phyloP scores from a whole-genome alignment of 1,140 invertebrate species.

The Trichonephila inaurata region DNA sequence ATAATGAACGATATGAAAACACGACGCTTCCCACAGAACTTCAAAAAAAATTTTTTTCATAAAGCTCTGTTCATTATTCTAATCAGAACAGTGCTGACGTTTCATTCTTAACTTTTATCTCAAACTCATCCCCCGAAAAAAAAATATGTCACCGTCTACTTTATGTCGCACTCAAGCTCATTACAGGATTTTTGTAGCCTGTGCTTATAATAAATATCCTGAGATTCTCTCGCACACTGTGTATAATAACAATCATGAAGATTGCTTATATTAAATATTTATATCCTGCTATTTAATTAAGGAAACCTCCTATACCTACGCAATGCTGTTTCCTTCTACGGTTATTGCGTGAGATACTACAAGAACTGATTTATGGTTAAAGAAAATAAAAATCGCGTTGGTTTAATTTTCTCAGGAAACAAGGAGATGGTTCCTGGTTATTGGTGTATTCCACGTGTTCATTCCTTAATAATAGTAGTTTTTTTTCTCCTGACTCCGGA shows the following conservation, averaged over 20 bases:
- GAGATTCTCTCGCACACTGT: not conserved
- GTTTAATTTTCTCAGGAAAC: not conserved
- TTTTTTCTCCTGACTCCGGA: not conserved
- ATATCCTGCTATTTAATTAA: not conserved
- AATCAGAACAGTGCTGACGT: not conserved
- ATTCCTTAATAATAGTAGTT: not conserved
- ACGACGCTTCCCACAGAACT: not conserved
- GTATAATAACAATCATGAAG: not conserved
- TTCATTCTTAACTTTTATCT: not conserved
- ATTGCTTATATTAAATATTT: not conserved
- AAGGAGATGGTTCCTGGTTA: not conserved
- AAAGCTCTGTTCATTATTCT: not conserved
- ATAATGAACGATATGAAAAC: not conserved
- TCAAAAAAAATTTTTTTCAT: not conserved
- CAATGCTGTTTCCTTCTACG: not conserved
- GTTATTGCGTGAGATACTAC: not conserved
- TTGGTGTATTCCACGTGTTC: not conserved
- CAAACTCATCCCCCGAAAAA: not conserved
- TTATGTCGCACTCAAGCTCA: not conserved
- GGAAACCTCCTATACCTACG: not conserved
- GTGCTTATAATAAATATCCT: not conserved
- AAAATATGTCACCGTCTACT: not conserved
- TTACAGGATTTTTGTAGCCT: not conserved
- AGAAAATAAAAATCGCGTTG: not conserved
- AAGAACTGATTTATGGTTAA: not conserved